These are phyloP conservation scores for Caenorhabditis sinica DNA, from an alignment of 2,888 invertebrate species.

Conservation along the genomic window DNA sequence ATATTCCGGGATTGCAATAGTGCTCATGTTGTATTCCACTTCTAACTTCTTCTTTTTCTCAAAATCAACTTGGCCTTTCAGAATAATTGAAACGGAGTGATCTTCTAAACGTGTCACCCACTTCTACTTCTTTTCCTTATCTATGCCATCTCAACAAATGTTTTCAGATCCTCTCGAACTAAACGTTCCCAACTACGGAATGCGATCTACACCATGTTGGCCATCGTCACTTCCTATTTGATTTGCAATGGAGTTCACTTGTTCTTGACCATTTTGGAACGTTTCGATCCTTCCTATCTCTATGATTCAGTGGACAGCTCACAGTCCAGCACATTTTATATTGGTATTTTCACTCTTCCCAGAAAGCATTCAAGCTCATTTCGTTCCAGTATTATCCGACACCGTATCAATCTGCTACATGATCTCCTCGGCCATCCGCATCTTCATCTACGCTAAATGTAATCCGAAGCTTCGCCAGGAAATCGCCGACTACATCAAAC, in stretches of 20 bases:
- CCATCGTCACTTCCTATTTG: constrained; percentile 75
- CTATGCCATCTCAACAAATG: no score
- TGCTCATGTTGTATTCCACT: constrained; percentile 19
- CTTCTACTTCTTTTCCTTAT: no score
- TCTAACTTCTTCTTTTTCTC: constrained; percentile 40
- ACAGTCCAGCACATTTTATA: constrained; percentile 73
- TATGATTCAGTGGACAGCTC: constrained; percentile 69
- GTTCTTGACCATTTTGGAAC: constrained; percentile 71
- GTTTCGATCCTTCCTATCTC: constrained; percentile 62
- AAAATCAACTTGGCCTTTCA: background rate
- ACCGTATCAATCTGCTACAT: constrained; percentile 76
- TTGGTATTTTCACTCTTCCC: constrained; percentile 39
- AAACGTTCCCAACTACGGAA: constrained; percentile 75
- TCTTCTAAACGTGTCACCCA: constrained; percentile 5
- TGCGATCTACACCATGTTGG: constrained; percentile 77
- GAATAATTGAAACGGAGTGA: background rate
- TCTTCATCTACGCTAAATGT: constrained; percentile 77
- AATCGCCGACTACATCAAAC: constrained; percentile 67
- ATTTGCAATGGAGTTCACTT: constrained; percentile 75
- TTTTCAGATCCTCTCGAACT: constrained; percentile 71
- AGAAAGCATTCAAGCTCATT: background rate
- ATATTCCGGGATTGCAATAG: background rate
- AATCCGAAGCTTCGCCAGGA: constrained; percentile 76
- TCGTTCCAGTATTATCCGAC: constrained; percentile 70
- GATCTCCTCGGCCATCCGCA: constrained; percentile 75